A percentile compares a stretch with the other conserved stretches of the same genome.
phyloP scores from a whole-genome alignment of 2,797 vertebrate species.

The Myotis daubentonii region DNA sequence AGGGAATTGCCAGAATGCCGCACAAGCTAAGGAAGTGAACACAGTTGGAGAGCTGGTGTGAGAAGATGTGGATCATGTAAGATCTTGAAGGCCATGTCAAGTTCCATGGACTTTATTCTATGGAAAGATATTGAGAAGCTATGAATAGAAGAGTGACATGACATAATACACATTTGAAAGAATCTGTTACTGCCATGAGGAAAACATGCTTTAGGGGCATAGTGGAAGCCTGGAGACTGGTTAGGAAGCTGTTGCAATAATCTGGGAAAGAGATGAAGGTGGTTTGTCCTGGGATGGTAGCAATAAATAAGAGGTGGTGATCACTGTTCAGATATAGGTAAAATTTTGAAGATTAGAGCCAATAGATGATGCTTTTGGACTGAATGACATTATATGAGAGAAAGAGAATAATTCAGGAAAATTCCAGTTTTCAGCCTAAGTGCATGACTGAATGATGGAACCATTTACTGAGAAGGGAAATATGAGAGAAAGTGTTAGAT shows the following conservation, averaged over 20 bases:
- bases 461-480: not conserved
- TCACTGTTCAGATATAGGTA: not conserved
- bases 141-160: slow-evolving; percentile 14
- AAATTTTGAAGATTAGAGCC: not conserved
- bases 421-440: not conserved
- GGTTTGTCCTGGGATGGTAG: not conserved
- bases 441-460: not conserved
- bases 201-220: not conserved
- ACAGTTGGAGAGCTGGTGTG: not conserved
- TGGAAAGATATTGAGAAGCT: not conserved
- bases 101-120: not conserved
- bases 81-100: not conserved
- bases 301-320: not conserved
- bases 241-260: not conserved
- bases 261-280: not conserved
- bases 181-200: not conserved
- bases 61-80: not conserved
- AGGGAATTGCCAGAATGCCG: not conserved
- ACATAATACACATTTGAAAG: not conserved
- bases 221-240: not conserved
- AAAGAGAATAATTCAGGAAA: not conserved
- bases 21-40: not conserved
- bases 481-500: not conserved
- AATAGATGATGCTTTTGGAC: not conserved
- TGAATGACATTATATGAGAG: not conserved